Percentiles rank a stretch among this genome's conserved stretches.
These are phyloP conservation scores for Xiphorhynchus erythropygius DNA, from an alignment of 2,797 vertebrate species.

Conservation along the genomic window DNA sequence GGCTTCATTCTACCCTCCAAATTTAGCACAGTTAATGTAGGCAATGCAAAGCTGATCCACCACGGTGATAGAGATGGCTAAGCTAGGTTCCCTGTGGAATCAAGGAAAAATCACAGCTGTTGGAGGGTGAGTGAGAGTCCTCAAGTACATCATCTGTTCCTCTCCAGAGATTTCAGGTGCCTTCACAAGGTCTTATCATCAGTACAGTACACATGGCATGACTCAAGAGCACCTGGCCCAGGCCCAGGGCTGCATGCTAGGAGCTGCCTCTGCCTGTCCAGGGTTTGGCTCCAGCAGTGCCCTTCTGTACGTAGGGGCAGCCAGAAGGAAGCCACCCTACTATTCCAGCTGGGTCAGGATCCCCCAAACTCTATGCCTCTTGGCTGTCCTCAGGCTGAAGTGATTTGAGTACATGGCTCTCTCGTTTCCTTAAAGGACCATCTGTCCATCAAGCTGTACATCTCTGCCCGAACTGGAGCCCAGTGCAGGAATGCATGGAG, in stretches of 20 bases:
- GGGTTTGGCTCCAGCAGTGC: neutral
- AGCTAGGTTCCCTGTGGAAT: neutral
- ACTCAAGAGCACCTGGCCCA: neutral
- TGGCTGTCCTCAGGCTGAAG: neutral
- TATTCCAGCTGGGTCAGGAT: neutral
- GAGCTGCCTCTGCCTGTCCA: neutral
- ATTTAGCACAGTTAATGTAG: neutral
- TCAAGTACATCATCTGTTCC: neutral
- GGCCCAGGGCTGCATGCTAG: neutral
- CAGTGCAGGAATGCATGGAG: neutral
- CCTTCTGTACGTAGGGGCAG: neutral
- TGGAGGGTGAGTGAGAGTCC: neutral
- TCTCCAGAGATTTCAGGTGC: neutral
- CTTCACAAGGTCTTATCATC: neutral
- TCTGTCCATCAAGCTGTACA: neutral
- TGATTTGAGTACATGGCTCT: fast-evolving
- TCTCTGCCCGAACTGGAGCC: neutral
- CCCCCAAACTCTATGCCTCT: neutral
- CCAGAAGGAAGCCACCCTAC: neutral
- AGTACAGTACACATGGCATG: neutral
- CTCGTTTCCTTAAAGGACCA: neutral
- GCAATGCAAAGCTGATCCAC: neutral
- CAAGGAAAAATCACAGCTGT: neutral
- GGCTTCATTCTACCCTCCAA: neutral
- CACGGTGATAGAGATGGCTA: neutral